These are phyloP conservation scores for Aramus guarauna DNA, from an alignment of 2,113 vertebrate species.

Conservation along the genomic window DNA sequence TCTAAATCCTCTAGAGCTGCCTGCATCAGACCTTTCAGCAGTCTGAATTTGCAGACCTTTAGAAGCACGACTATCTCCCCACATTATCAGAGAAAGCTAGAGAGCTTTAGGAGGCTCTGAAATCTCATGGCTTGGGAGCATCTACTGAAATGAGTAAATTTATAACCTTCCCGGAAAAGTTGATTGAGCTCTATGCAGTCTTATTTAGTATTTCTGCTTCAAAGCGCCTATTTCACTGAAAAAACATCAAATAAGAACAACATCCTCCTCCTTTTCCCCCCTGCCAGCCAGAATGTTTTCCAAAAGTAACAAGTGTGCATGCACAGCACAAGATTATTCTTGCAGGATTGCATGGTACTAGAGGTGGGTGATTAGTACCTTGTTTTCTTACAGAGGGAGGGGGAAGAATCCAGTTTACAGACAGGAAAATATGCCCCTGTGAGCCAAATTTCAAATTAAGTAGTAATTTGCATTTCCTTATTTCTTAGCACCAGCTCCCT, in stretches of 20 bases:
- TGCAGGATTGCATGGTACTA: background rate
- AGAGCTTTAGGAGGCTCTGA: background rate
- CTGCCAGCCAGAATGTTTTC: background rate
- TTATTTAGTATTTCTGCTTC: background rate
- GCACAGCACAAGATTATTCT: background rate
- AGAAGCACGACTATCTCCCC: background rate
- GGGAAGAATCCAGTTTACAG: background rate
- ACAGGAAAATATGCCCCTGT: background rate
- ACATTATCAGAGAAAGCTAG: fast-evolving
- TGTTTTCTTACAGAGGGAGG: background rate
- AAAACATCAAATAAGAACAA: background rate
- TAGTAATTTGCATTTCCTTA: background rate
- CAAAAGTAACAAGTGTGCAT: fast-evolving
- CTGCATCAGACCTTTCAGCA: background rate
- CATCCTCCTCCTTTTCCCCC: background rate
- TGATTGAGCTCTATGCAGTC: background rate
- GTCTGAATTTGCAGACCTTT: background rate
- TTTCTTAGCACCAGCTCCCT: background rate
- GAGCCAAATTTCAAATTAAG: background rate
- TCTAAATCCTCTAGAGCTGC: background rate
- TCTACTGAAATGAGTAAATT: background rate
- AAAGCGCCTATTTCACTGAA: background rate
- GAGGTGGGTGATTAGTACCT: background rate
- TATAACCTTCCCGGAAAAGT: background rate
- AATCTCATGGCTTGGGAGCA: background rate